These are phyloP conservation scores for Linurgus olivaceus DNA, from an alignment of 2,797 vertebrate species.

Conservation along the genomic window DNA sequence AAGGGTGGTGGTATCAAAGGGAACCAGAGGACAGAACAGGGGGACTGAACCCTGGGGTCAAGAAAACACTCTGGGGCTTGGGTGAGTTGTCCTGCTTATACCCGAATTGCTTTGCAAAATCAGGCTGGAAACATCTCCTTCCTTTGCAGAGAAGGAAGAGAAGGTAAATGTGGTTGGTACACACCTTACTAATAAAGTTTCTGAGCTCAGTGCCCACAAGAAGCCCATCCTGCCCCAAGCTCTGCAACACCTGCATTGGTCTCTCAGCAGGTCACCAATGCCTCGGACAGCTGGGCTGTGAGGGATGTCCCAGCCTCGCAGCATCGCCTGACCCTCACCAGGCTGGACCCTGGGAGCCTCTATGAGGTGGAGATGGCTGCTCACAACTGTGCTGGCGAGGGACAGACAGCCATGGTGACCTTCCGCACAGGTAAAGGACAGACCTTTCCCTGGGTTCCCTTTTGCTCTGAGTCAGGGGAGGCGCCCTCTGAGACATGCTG, in stretches of 20 bases:
- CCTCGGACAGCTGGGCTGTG: constrained; percentile 85
- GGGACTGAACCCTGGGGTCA: background rate
- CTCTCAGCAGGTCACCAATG: constrained; percentile 82
- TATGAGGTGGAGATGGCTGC: constrained; percentile 97
- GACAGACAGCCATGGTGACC: constrained; percentile 97
- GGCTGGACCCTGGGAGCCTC: constrained; percentile 90
- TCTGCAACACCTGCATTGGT: background rate
- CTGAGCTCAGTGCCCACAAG: background rate
- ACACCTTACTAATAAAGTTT: background rate
- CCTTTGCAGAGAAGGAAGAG: background rate
- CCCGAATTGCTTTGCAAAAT: background rate
- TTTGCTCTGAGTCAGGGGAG: background rate
- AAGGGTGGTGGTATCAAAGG: background rate
- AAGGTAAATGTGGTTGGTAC: background rate
- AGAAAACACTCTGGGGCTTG: background rate
- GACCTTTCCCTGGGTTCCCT: background rate
- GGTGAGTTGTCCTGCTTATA: background rate
- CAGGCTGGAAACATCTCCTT: background rate
- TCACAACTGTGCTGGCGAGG: constrained; percentile 91
- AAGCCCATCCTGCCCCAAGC: background rate
- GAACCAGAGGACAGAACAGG: background rate
- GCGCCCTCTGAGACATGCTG: too few species aligned
- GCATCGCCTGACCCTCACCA: constrained; percentile 86
- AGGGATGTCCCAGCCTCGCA: constrained; percentile 85
- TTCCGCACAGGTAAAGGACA: constrained; percentile 90